Percentiles rank a stretch among this genome's conserved stretches.
phyloP scores from a whole-genome alignment of 2,113 vertebrate species.

The Panthera tigris region DNA sequence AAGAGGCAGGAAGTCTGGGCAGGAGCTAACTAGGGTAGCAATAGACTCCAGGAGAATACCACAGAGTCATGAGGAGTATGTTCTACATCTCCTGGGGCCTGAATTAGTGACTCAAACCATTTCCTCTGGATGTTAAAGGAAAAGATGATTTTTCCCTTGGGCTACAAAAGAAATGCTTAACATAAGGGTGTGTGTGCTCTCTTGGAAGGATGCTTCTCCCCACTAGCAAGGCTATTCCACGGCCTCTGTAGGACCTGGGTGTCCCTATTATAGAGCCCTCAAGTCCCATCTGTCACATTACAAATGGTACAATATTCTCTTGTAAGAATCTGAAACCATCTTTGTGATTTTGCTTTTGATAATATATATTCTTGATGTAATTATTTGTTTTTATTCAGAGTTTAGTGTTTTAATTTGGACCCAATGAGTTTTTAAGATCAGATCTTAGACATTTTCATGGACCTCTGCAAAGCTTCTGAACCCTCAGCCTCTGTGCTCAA shows the following conservation, averaged over 20 bases:
- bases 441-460: not conserved
- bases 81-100: not conserved
- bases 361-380: constrained; percentile 3
- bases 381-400: constrained; percentile 23
- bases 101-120: not conserved
- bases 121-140: constrained; percentile 9
- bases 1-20: not conserved
- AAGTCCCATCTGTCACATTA: not conserved
- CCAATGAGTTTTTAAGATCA: constrained; percentile 17
- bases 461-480: not conserved
- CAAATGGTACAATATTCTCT: not conserved
- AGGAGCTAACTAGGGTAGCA: not conserved
- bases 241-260: not conserved
- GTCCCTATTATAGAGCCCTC: not conserved
- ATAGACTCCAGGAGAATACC: not conserved
- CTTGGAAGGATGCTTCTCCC: not conserved
- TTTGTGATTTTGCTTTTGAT: constrained; percentile 21
- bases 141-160: not conserved
- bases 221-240: not conserved
- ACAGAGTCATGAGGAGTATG: accelerated
- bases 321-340: not conserved
- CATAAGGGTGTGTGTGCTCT: not conserved
- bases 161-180: not conserved
- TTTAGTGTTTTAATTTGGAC: constrained; percentile 1
- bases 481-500: not conserved